phyloP scores from a whole-genome alignment of 2,888 invertebrate species.

The Cancer borealis region DNA sequence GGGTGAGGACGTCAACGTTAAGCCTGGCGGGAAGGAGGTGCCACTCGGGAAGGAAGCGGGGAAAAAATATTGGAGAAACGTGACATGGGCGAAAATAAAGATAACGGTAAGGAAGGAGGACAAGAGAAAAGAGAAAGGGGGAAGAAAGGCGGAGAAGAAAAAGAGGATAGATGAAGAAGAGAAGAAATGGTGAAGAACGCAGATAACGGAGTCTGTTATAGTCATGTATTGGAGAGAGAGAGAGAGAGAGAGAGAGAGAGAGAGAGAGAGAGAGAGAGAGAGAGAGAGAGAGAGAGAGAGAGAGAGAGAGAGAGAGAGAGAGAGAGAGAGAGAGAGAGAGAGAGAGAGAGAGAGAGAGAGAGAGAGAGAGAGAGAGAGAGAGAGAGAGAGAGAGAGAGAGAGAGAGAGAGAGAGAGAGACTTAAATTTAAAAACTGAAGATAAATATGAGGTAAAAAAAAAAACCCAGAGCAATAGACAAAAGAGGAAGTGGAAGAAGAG shows the following conservation, averaged over 20 bases:
- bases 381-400: neutral
- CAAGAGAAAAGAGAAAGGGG: neutral
- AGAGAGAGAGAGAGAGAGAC: no score
- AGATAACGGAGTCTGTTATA: neutral
- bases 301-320: slow-evolving; percentile 50
- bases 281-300: slow-evolving; percentile 49
- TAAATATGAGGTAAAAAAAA: no score
- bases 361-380: neutral
- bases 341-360: neutral
- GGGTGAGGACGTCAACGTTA: slow-evolving; percentile 18
- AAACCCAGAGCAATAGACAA: no score
- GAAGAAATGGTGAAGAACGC: neutral
- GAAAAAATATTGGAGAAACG: neutral
- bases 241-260: no score
- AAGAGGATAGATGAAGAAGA: neutral
- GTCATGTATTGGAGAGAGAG: neutral
- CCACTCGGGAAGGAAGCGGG: neutral
- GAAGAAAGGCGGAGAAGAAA: neutral
- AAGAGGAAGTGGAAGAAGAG: neutral
- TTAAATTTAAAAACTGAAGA: no score
- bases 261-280: neutral
- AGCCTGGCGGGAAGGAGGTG: slow-evolving; percentile 8
- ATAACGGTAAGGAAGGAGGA: neutral
- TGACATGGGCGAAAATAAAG: neutral
- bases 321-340: slow-evolving; percentile 48